Evolutionary conservation across 2,888 invertebrate genomes (phyloP), one percentile per base, ranked within the genome.

Genomic region (Parochlus steinenii): DNA sequence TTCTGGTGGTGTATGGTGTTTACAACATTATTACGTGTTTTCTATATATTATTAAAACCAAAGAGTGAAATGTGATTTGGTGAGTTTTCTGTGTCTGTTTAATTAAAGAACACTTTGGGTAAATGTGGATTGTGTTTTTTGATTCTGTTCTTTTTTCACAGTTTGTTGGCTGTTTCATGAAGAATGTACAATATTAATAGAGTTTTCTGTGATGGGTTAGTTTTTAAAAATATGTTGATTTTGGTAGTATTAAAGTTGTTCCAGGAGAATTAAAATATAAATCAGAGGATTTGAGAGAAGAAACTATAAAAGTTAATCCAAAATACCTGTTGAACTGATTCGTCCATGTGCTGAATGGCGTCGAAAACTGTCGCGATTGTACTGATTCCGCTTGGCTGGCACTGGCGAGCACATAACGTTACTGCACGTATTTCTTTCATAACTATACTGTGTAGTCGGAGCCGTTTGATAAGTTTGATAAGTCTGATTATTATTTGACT

Each of bases 321-420:
- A 32, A 32, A 44, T 51, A 53, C 51, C 51, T 54, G 44, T 48
- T 49, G 55, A 55, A 52, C 54, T 51, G 50, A 58, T 59, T 52
- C 58, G 54, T 48, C 58, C 59, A 45, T 59, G 58, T 44, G 58
- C 55, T 49, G 59, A 58, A 49, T 59, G 58, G 41, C 59, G 51
- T 42, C 59, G 55, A 47, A 59, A 57, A 47, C 52, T 55, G 44
- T 58, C 58, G 43, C 52, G 38, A 31, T 28, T 35, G 33, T 33
- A 8, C 18, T 27, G 10, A 24, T 20, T 35, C 24, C 36, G 33
- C 30, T 41, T 38, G 14, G 33, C 33, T 38, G 41, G 40, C 39
- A 41, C 38, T 29, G 42, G 41, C 25, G 42, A 34, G 28, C 34
- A 28, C 28, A 20, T 16, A 12, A 16, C 18, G 20, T 27, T 27